phyloP scores from a whole-genome alignment of 1,140 invertebrate genomes.

The Heliconius himera region DNA sequence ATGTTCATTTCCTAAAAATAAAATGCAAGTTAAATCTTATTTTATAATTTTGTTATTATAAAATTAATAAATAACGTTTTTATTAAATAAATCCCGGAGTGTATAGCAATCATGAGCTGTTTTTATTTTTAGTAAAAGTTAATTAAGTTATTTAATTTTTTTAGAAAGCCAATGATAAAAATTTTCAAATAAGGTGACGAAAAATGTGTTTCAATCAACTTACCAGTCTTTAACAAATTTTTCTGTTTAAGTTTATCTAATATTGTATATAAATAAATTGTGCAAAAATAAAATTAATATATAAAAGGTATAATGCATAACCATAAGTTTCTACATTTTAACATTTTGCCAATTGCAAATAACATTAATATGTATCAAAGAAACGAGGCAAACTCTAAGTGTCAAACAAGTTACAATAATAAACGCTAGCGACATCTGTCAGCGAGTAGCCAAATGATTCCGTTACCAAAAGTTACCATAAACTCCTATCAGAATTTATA shows the following conservation, averaged over 20 bases:
- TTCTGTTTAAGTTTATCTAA: neutral
- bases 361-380: neutral
- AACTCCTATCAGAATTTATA: neutral
- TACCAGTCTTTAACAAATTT: neutral
- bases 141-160: neutral
- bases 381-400: neutral
- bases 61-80: too few relatives aligned
- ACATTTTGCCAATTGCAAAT: neutral
- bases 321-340: neutral
- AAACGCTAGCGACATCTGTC: conserved; percentile 21
- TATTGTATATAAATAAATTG: neutral
- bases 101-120: too few relatives aligned
- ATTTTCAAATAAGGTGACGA: neutral
- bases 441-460: conserved; percentile 8
- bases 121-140: neutral
- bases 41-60: too few relatives aligned
- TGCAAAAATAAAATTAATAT: neutral
- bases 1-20: neutral
- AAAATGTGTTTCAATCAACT: neutral
- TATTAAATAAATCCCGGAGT: too few relatives aligned
- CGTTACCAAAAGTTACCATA: neutral
- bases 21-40: neutral
- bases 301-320: neutral
- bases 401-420: neutral
- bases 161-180: too few relatives aligned